Percentiles rank a stretch among this genome's conserved stretches.
phyloP scores from a whole-genome alignment of 2,888 invertebrate genomes.

The Steinernema carpocapsae region DNA sequence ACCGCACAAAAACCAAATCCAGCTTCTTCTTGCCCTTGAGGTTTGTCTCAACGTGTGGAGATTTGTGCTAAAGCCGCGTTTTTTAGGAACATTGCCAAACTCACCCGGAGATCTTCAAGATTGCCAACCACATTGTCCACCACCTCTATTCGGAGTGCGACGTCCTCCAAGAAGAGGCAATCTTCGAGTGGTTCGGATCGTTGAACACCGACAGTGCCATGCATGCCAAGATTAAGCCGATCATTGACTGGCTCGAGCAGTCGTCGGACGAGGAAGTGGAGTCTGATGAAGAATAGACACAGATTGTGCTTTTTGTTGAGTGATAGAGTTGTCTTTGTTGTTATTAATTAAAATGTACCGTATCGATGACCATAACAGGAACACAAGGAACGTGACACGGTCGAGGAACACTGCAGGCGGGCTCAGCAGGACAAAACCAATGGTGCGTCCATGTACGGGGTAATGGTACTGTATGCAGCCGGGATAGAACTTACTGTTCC shows the following conservation, averaged over 20 bases:
- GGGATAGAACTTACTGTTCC: no score
- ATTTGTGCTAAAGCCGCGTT: background rate
- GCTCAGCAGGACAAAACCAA: no score
- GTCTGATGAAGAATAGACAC: background rate
- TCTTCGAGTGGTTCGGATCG: background rate
- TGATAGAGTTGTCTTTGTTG: no score
- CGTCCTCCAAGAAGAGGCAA: background rate
- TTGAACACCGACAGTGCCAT: background rate
- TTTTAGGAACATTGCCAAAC: background rate
- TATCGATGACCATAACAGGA: no score
- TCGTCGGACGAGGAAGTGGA: background rate
- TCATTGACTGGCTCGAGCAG: background rate
- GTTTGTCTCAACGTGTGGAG: slow-evolving; percentile 34
- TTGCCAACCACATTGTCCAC: background rate
- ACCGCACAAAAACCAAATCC: slow-evolving; percentile 44
- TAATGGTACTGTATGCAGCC: no score
- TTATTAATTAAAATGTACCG: no score
- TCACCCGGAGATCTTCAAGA: background rate
- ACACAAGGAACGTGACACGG: no score
- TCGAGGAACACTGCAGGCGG: no score
- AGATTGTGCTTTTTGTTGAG: no score
- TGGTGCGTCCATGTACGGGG: no score
- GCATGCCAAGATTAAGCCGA: slow-evolving; percentile 1
- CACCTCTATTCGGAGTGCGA: background rate
- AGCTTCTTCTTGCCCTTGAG: slow-evolving; percentile 60